A percentile compares a stretch with the other conserved stretches of the same genome.
Conservation (phyloP, 2,113 vertebrate species). For the Hemiscyllium ocellatum region DNA sequence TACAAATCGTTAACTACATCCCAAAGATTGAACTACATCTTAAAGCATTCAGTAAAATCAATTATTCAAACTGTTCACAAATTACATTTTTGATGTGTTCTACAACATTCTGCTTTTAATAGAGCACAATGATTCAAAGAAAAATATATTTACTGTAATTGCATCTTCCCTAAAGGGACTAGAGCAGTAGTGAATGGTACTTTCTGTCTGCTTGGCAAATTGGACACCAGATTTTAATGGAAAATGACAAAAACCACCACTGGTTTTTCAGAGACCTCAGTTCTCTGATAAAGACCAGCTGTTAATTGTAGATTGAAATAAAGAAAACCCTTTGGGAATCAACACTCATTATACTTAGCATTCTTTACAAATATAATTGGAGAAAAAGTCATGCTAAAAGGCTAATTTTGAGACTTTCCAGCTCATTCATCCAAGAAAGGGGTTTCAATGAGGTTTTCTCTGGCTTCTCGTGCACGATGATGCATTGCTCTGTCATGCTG, state of each 20-base stretch:
- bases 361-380: not conserved
- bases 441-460: no score
- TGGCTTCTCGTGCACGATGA: no score
- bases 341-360: not conserved
- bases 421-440: no score
- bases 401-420: not conserved
- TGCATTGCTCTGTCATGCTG: no score
- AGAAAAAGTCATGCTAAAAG: not conserved
- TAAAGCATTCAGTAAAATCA: not conserved
- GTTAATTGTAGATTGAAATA: not conserved
- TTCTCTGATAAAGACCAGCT: not conserved
- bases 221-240: not conserved
- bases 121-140: not conserved
- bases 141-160: not conserved
- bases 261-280: not conserved
- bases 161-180: not conserved
- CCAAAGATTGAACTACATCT: not conserved
- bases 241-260: not conserved
- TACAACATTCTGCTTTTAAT: not conserved
- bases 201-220: not conserved
- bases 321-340: not conserved
- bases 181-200: not conserved
- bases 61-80: not conserved
- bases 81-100: not conserved
- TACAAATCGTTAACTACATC: not conserved